Evolutionary conservation across 64 coral and sea anemone species (phyloP).

Genomic region (Platygyra sinensis): DNA sequence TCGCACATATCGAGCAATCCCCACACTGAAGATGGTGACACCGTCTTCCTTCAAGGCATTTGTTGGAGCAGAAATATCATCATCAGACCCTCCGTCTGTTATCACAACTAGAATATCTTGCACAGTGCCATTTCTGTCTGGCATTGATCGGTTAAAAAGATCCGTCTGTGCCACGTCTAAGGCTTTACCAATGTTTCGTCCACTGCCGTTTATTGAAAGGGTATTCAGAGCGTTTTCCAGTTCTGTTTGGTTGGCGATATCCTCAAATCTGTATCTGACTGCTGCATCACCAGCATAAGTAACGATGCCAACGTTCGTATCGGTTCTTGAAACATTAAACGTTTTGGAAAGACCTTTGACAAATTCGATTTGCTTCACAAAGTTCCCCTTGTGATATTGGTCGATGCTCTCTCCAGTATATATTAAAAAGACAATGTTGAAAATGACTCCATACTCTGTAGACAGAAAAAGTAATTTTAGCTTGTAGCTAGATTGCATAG

Average conservation of each 20-base stretch:
- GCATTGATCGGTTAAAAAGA: not conserved
- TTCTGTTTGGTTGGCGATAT: not conserved
- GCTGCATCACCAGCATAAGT: not conserved
- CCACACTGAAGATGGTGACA: constrained; percentile 17
- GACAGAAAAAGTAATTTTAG: too few relatives aligned
- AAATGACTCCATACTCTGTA: not conserved
- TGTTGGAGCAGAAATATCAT: constrained; percentile 2
- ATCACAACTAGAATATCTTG: not conserved
- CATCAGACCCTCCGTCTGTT: constrained; percentile 8
- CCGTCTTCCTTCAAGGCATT: not conserved
- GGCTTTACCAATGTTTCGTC: not conserved
- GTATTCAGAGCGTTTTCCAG: not conserved
- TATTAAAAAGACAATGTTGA: not conserved
- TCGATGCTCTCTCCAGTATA: constrained; percentile 14
- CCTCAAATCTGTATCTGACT: not conserved
- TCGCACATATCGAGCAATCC: not conserved
- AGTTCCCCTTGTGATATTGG: constrained; percentile 11
- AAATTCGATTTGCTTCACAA: not conserved
- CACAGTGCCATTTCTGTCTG: not conserved
- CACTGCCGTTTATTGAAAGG: not conserved
- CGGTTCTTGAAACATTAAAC: not conserved
- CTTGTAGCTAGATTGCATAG: too few relatives aligned
- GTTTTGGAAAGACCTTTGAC: not conserved
- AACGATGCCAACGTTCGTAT: not conserved
- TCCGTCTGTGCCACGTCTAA: not conserved